A percentile compares a stretch with the other conserved stretches of the same genome.
phyloP scores from a whole-genome alignment of 2,113 vertebrate genomes.

The Oophaga pumilio region DNA sequence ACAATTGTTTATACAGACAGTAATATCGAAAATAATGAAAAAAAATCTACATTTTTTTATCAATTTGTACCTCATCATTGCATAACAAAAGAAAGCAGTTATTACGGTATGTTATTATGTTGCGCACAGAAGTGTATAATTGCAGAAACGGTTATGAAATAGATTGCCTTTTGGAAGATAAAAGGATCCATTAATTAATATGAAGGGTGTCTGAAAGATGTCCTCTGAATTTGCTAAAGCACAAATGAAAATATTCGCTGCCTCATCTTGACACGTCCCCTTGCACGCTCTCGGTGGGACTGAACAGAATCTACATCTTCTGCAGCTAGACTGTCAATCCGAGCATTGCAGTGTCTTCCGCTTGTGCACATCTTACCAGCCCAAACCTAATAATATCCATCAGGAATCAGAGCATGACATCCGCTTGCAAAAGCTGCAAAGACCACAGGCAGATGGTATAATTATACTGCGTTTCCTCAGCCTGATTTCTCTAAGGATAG shows the following conservation, averaged over 20 bases:
- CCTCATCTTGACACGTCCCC: conserved; percentile 11
- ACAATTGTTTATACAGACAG: too few species aligned
- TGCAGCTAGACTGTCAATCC: conserved; percentile 31
- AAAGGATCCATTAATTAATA: conserved; percentile 44
- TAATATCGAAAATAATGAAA: too few species aligned
- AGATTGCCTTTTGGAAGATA: conserved; percentile 32
- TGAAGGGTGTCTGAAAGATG: conserved; percentile 36
- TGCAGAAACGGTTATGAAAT: conserved; percentile 10
- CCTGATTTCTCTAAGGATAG: conserved; percentile 47
- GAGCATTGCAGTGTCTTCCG: conserved; percentile 31
- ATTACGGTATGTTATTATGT: neutral
- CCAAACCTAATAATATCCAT: conserved; percentile 3
- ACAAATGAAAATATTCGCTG: conserved; percentile 30
- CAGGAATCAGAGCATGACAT: conserved; percentile 5
- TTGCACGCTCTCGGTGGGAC: neutral
- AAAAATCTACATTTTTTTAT: neutral
- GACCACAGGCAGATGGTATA: conserved; percentile 55
- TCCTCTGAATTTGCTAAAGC: conserved; percentile 29
- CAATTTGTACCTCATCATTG: neutral
- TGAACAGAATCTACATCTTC: conserved; percentile 20
- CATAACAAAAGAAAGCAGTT: too few species aligned
- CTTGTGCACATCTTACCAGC: conserved; percentile 36
- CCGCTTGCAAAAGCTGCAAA: conserved; percentile 27
- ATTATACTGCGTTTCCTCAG: conserved; percentile 16
- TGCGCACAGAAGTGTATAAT: conserved; percentile 17